Evolutionary conservation across 2,888 invertebrate species (phyloP).

Genomic region (Escarpia spicata): DNA sequence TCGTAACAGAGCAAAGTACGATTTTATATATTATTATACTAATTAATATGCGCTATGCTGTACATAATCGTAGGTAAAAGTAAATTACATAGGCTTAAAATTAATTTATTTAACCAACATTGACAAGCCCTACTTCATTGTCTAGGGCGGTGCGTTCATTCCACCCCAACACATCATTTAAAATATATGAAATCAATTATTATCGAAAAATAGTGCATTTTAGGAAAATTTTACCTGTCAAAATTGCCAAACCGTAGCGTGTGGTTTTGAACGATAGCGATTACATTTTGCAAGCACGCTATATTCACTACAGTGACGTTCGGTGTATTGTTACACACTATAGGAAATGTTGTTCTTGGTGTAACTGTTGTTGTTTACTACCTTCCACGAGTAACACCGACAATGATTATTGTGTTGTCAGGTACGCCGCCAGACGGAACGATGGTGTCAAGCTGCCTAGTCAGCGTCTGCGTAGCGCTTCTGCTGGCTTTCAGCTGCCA

Average conservation of each 20-base stretch:
- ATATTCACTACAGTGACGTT: too few species aligned
- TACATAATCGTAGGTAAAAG: background rate
- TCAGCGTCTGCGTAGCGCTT: background rate
- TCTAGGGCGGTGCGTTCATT: too few species aligned
- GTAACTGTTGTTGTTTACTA: background rate
- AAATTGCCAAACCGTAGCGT: too few species aligned
- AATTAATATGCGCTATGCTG: background rate
- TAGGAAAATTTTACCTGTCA: too few species aligned
- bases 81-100: background rate
- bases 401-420: background rate
- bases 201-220: too few species aligned
- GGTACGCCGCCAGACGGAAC: background rate
- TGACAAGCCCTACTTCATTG: background rate
- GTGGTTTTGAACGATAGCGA: too few species aligned
- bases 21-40: background rate
- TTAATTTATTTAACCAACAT: background rate
- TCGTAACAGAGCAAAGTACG: background rate
- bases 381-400: background rate
- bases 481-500: background rate
- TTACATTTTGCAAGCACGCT: too few species aligned
- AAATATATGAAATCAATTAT: too few species aligned
- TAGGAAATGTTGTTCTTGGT: background rate
- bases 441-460: background rate
- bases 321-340: too few species aligned
- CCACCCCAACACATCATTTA: too few species aligned